phyloP scores from a whole-genome alignment of 2,113 vertebrate genomes.

The Phocoena sinus region DNA sequence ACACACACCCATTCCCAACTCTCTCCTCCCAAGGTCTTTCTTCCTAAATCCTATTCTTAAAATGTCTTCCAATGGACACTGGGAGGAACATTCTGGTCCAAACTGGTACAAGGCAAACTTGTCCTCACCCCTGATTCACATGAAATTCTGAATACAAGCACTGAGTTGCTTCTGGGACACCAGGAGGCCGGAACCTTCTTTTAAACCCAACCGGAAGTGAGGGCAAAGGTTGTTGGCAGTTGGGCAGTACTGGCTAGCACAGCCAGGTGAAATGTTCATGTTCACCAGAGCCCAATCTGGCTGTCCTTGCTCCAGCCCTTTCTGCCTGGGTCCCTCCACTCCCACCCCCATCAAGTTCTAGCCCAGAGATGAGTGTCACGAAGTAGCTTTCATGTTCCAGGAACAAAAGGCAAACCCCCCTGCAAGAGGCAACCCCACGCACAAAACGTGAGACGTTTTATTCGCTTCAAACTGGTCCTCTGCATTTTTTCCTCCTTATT shows the following conservation, averaged over 20 bases:
- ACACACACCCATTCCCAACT: neutral
- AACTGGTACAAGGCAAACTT: neutral
- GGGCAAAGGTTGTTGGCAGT: neutral
- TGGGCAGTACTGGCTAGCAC: neutral
- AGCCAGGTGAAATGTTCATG: neutral
- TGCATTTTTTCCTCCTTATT: slow-evolving; percentile 42
- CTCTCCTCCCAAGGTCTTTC: neutral
- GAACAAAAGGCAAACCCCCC: slow-evolving; percentile 2
- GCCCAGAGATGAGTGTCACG: neutral
- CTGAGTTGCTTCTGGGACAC: neutral
- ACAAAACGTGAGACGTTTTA: neutral
- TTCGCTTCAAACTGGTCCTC: slow-evolving; percentile 67
- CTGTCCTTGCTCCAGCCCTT: slow-evolving; percentile 19
- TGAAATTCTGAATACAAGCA: neutral
- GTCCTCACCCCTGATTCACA: neutral
- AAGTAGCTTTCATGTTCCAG: neutral
- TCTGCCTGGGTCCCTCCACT: slow-evolving; percentile 6
- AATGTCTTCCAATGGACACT: neutral
- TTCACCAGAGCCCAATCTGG: neutral
- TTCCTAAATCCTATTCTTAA: neutral
- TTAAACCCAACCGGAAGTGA: neutral
- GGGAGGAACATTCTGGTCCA: no score
- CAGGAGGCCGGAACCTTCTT: neutral
- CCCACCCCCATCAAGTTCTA: neutral
- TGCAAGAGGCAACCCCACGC: neutral